A percentile compares a stretch with the other conserved stretches of the same genome.
These are phyloP conservation scores for Atethmia centrago DNA, from an alignment of 2,888 invertebrate genomes.

Conservation along the genomic window DNA sequence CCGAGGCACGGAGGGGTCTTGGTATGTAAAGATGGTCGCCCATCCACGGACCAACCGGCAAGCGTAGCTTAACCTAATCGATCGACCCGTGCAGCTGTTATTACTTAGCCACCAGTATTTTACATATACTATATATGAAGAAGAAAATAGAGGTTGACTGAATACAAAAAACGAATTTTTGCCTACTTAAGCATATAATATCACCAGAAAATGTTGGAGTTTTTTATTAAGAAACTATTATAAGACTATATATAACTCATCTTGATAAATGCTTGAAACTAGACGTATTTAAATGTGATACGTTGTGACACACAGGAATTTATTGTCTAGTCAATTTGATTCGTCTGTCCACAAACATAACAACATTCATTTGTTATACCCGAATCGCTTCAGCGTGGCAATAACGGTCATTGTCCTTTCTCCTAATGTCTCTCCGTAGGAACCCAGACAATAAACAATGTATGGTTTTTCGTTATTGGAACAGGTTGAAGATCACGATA, in stretches of 20 bases:
- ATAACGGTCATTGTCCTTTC: neutral
- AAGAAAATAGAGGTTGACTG: no score
- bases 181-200: neutral
- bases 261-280: constrained; percentile 21
- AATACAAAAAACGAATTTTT: neutral
- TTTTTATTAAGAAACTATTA: neutral
- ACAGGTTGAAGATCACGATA: no score
- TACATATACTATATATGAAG: no score
- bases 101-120: no score
- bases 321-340: constrained; percentile 12
- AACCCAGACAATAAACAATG: no score
- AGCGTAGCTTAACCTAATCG: no score
- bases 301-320: neutral
- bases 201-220: neutral
- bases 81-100: no score
- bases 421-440: neutral
- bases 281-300: constrained; percentile 21
- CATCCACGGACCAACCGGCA: no score
- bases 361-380: neutral
- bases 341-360: neutral
- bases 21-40: no score
- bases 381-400: neutral
- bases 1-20: no score
- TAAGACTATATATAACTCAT: constrained; percentile 27
- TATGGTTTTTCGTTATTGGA: no score